Conservation (phyloP, 92 coral and sea anemone genomes). For the Pocillopora meandrina region DNA sequence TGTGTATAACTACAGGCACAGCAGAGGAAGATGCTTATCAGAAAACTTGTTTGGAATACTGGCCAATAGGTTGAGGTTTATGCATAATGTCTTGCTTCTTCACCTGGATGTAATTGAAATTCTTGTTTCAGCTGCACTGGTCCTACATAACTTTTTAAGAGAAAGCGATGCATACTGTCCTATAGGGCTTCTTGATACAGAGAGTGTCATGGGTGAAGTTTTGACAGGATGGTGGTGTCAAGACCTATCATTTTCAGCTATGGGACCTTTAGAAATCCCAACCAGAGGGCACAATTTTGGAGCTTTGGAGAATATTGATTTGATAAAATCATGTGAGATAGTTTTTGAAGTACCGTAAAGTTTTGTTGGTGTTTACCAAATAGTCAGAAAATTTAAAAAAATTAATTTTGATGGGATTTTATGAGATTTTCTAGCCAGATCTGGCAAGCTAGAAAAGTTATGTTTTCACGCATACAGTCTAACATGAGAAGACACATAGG, state of each 20-base stretch:
- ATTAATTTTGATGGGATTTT: neutral
- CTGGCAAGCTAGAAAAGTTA: conserved; percentile 21
- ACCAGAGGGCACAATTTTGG: conserved; percentile 27
- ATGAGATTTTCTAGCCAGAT: conserved; percentile 23
- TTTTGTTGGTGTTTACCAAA: no score
- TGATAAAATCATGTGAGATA: no score
- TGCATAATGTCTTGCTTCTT: neutral
- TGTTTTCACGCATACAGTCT: conserved; percentile 14
- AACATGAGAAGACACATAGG: no score
- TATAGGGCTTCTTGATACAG: conserved; percentile 25
- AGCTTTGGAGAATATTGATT: no score
- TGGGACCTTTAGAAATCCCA: conserved; percentile 24
- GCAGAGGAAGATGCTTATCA: conserved; percentile 45
- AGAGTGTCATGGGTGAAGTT: conserved; percentile 1
- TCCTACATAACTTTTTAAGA: conserved; percentile 30
- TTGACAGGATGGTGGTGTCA: conserved; percentile 23
- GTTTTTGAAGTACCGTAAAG: no score
- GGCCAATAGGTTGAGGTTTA: conserved; percentile 49
- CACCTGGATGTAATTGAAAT: neutral
- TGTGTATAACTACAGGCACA: conserved; percentile 48
- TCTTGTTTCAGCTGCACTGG: conserved; percentile 30
- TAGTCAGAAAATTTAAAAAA: no score
- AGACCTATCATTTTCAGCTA: conserved; percentile 16
- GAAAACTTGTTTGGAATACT: conserved; percentile 66
- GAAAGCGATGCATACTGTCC: conserved; percentile 31